Evolutionary conservation across 2,888 invertebrate species (phyloP).

Genomic region (Drosophila picticornis): DNA sequence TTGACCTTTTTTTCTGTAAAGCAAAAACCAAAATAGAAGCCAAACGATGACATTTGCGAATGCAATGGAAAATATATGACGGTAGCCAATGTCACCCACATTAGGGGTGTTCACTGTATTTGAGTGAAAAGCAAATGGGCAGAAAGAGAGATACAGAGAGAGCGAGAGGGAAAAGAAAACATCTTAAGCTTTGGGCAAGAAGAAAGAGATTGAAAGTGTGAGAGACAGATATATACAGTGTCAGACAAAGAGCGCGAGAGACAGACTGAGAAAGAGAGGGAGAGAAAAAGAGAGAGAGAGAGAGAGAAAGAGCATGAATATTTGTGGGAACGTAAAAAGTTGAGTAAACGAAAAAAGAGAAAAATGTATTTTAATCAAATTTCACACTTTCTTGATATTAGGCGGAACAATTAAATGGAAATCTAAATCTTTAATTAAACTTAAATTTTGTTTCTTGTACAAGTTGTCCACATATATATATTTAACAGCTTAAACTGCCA

Average conservation of each 20-base stretch:
- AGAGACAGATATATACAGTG: background rate
- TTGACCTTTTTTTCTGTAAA: slow-evolving; percentile 58
- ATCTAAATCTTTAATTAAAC: background rate
- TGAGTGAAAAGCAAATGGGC: background rate
- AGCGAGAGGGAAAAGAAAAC: background rate
- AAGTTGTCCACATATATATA: background rate
- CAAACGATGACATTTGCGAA: slow-evolving; percentile 56
- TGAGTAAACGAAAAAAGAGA: background rate
- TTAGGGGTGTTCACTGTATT: slow-evolving; percentile 33
- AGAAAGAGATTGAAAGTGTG: background rate
- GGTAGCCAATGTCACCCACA: slow-evolving; percentile 41
- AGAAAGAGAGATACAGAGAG: background rate
- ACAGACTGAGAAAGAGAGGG: background rate
- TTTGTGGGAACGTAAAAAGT: slow-evolving; percentile 23
- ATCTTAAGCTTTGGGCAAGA: background rate
- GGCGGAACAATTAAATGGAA: background rate
- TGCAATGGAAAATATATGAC: slow-evolving; percentile 45
- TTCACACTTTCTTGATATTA: slow-evolving; percentile 31
- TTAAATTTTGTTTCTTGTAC: background rate
- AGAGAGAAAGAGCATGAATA: slow-evolving; percentile 8
- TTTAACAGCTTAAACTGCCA: background rate
- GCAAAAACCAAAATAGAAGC: slow-evolving; percentile 38
- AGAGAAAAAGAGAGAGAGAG: background rate
- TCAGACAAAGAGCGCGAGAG: background rate
- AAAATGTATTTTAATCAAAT: slow-evolving; percentile 22